These are phyloP conservation scores for Rhingia rostrata DNA, from an alignment of 2,888 invertebrate genomes.

Conservation along the genomic window DNA sequence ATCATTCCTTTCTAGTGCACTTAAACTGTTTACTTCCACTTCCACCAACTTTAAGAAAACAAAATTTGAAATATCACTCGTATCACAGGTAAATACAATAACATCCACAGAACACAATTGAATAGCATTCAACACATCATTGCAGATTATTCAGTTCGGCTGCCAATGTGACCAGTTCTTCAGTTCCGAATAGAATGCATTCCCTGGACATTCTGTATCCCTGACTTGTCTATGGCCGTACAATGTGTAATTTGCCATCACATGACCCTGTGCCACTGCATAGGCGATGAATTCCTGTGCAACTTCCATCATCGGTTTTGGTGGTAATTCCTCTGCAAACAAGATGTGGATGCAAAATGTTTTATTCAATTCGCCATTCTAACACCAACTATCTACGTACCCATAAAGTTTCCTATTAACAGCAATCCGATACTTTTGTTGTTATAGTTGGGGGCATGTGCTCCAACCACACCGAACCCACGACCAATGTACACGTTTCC, in stretches of 20 bases:
- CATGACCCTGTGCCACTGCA: slow-evolving; percentile 85
- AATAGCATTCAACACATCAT: not conserved
- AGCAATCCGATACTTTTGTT: slow-evolving; percentile 86
- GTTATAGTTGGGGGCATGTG: slow-evolving; percentile 87
- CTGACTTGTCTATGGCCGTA: slow-evolving; percentile 86
- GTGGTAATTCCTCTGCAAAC: slow-evolving; percentile 84
- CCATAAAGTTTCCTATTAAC: slow-evolving; percentile 84
- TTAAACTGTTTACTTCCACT: too few species aligned
- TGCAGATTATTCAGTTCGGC: not conserved
- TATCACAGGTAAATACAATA: too few species aligned
- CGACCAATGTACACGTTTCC: slow-evolving; percentile 86
- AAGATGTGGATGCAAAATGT: slow-evolving; percentile 25
- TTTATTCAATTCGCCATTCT: slow-evolving; percentile 37
- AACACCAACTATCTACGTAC: slow-evolving; percentile 43
- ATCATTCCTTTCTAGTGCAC: too few species aligned
- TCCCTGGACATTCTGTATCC: slow-evolving; percentile 87
- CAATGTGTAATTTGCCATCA: slow-evolving; percentile 85
- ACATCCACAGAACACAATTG: too few species aligned
- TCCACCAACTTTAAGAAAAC: too few species aligned
- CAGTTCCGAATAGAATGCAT: slow-evolving; percentile 85
- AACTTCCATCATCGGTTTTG: slow-evolving; percentile 84
- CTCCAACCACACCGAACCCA: slow-evolving; percentile 87
- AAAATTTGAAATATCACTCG: too few species aligned
- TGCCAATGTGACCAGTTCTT: slow-evolving; percentile 85
- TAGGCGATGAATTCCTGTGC: slow-evolving; percentile 85